Evolutionary conservation across 2,888 invertebrate species (phyloP).

Genomic region (Neria commutata): DNA sequence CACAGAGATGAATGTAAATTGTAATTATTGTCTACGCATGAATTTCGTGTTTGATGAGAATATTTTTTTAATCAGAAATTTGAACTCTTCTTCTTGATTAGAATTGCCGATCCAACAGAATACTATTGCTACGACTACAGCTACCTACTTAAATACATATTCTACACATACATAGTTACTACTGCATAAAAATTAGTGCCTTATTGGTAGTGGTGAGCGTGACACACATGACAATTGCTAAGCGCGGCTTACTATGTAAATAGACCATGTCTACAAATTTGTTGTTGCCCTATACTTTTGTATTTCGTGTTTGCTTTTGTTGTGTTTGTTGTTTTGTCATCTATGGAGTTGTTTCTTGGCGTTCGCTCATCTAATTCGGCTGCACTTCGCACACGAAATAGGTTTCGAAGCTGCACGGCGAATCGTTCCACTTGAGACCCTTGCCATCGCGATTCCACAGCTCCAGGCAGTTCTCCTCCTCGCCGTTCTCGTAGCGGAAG

Average conservation of each 20-base stretch:
- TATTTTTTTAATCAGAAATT: too few species aligned
- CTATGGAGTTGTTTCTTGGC: background rate
- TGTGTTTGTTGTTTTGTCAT: constrained; percentile 7
- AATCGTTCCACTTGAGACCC: constrained; percentile 92
- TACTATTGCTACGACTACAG: too few species aligned
- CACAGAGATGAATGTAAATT: too few species aligned
- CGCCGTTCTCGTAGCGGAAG: constrained; percentile 87
- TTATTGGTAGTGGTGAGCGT: too few species aligned
- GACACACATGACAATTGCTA: background rate
- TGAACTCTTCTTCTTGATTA: too few species aligned
- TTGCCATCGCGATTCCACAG: constrained; percentile 90
- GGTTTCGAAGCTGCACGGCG: constrained; percentile 91
- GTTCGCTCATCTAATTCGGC: constrained; percentile 41
- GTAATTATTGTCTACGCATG: too few species aligned
- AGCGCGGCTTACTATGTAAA: background rate
- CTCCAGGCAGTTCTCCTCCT: constrained; percentile 90
- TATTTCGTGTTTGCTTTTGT: background rate
- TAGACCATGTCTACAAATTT: background rate
- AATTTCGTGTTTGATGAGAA: too few species aligned
- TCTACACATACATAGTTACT: too few species aligned
- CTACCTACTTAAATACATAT: too few species aligned
- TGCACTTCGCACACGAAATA: constrained; percentile 89
- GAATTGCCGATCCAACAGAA: too few species aligned
- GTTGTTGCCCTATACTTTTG: too few species aligned
- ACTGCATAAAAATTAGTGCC: too few species aligned